Conservation (phyloP, 2,888 invertebrate genomes). For the Nematopogon swammerdamellus region DNA sequence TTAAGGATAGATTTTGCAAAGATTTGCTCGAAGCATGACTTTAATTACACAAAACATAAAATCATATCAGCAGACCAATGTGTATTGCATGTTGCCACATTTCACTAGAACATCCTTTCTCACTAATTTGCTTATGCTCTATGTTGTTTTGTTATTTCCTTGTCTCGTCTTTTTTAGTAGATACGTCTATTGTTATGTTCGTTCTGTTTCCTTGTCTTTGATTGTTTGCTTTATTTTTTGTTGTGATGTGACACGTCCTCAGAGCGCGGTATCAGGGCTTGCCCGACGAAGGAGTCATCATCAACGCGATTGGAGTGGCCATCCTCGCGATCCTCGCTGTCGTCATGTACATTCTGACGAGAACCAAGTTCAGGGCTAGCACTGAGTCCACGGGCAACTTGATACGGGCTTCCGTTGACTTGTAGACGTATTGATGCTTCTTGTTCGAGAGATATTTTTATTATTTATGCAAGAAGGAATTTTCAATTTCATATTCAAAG, state of each 20-base stretch:
- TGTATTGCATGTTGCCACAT: too few relatives aligned
- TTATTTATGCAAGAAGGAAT: too few relatives aligned
- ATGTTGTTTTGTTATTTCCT: too few relatives aligned
- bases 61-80: too few relatives aligned
- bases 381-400: slow-evolving; percentile 39
- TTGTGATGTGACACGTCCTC: slow-evolving; percentile 23
- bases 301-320: slow-evolving; percentile 66
- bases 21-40: too few relatives aligned
- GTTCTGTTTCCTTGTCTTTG: slow-evolving; percentile 7
- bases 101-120: too few relatives aligned
- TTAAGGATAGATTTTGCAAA: too few relatives aligned
- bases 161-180: too few relatives aligned
- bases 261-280: slow-evolving; percentile 54
- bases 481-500: too few relatives aligned
- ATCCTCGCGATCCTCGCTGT: slow-evolving; percentile 63
- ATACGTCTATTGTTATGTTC: too few relatives aligned
- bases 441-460: background rate
- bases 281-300: slow-evolving; percentile 63
- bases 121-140: too few relatives aligned
- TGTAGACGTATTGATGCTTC: slow-evolving; percentile 26
- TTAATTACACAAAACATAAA: too few relatives aligned
- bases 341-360: slow-evolving; percentile 62
- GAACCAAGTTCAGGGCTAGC: slow-evolving; percentile 51
- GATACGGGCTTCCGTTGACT: slow-evolving; percentile 56
- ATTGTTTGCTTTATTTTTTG: slow-evolving; percentile 1